Evolutionary conservation across 2,113 vertebrate species (phyloP).

Genomic region (Vulpes vulpes): DNA sequence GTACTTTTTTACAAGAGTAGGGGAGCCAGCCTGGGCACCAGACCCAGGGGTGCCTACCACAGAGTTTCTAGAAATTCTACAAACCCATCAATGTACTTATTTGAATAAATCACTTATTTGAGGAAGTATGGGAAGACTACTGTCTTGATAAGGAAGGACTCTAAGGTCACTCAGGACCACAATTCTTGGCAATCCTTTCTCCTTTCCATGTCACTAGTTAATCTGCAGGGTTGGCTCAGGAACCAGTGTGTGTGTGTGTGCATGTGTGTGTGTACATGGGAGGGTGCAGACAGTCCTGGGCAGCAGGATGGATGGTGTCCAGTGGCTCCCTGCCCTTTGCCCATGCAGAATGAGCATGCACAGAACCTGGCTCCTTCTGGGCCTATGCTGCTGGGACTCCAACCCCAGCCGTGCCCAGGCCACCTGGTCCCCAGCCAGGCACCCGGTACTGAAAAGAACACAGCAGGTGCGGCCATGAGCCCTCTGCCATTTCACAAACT

Average conservation of each 20-base stretch:
- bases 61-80: slow-evolving; percentile 24
- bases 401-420: rapidly evolving
- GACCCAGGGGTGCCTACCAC: neutral
- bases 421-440: neutral
- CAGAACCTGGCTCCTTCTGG: rapidly evolving
- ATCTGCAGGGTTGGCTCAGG: neutral
- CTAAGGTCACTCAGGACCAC: rapidly evolving
- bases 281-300: rapidly evolving
- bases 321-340: neutral
- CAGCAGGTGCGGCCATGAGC: no score
- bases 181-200: neutral
- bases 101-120: neutral
- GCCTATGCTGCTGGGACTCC: neutral
- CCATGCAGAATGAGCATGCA: rapidly evolving
- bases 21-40: neutral
- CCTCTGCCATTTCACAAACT: neutral
- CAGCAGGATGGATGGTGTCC: neutral
- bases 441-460: no score
- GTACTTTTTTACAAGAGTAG: slow-evolving; percentile 52
- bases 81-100: neutral
- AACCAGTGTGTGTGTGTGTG: neutral
- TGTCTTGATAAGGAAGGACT: neutral
- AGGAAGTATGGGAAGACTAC: neutral
- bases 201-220: neutral
- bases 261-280: neutral